Evolutionary conservation across 2,113 vertebrate genomes (phyloP).

Genomic region (Monopterus albus): DNA sequence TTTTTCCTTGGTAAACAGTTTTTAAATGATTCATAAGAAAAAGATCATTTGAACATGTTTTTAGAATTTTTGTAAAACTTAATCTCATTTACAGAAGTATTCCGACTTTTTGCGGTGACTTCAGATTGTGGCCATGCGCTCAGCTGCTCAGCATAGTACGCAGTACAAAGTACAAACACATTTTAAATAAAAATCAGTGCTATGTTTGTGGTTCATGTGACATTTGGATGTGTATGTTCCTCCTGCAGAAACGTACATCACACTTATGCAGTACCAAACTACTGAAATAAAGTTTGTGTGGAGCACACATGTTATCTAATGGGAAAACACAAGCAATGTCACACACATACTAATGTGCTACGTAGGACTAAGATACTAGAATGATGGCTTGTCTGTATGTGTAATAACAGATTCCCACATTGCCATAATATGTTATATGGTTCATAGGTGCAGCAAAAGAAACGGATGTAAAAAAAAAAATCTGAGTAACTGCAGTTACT

Average conservation of each 20-base stretch:
- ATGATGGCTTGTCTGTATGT: conserved; percentile 21
- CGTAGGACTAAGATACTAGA: not conserved
- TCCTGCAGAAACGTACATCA: not conserved
- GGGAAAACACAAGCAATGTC: conserved; percentile 2
- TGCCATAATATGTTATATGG: conserved; percentile 14
- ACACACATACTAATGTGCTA: not conserved
- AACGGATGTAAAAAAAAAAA: conserved; percentile 14
- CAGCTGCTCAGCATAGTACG: no score
- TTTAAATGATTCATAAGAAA: not conserved
- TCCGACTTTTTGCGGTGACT: no score
- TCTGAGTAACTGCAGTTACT: conserved; percentile 30
- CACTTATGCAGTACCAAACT: not conserved
- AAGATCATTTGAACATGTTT: no score
- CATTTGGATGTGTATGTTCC: not conserved
- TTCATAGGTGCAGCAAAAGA: conserved; percentile 22
- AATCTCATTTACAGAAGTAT: no score
- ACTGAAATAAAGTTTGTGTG: no score
- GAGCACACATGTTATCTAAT: no score
- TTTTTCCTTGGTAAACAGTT: not conserved
- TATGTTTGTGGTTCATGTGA: not conserved
- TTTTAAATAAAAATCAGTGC: not conserved
- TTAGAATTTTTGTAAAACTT: no score
- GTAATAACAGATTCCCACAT: conserved; percentile 6
- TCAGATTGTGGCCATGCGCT: no score
- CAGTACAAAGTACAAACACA: not conserved